A percentile compares a stretch with the other conserved stretches of the same genome.
Conservation (phyloP, 1,140 invertebrate species). For the Sitobion miscanthi region DNA sequence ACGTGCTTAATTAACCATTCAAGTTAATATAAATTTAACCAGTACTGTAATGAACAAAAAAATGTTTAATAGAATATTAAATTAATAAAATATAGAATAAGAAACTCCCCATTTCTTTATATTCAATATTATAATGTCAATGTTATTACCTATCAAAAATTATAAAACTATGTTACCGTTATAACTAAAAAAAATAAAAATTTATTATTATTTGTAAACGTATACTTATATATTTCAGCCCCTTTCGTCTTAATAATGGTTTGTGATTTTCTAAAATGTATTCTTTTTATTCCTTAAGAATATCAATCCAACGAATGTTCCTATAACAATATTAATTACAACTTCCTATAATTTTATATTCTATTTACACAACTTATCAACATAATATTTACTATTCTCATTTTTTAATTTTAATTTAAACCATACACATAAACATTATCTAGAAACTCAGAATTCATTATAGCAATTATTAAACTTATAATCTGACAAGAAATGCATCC, state of each 20-base stretch:
- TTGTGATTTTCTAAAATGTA: neutral
- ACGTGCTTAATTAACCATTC: neutral
- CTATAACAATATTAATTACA: neutral
- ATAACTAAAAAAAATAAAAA: neutral
- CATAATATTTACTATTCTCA: neutral
- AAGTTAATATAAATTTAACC: neutral
- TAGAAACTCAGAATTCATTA: neutral
- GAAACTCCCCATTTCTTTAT: neutral
- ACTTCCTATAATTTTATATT: neutral
- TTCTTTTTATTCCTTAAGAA: neutral
- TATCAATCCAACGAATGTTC: neutral
- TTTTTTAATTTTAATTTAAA: neutral
- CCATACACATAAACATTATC: neutral
- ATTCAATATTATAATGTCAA: neutral
- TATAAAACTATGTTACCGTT: neutral
- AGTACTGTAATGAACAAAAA: neutral
- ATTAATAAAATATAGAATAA: neutral
- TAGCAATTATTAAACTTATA: neutral
- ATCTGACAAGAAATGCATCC: neutral
- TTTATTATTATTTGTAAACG: neutral
- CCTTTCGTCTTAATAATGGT: neutral
- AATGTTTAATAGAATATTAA: neutral
- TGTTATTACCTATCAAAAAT: neutral
- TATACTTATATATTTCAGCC: neutral
- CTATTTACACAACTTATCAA: neutral